Evolutionary conservation across 2,888 invertebrate genomes (phyloP).

Genomic region (Troides helena): DNA sequence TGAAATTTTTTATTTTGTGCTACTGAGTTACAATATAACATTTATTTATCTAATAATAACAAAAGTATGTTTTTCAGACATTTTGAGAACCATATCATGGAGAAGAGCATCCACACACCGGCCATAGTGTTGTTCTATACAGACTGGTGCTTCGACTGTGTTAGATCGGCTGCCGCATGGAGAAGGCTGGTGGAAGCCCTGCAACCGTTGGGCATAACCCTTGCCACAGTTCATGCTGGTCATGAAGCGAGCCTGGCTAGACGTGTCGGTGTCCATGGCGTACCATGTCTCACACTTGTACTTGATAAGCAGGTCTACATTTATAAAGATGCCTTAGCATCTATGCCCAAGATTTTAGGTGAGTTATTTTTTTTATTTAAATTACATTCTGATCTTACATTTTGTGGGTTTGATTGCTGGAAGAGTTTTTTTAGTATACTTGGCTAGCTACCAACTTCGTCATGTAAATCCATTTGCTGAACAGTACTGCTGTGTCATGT

Average conservation of each 20-base stretch:
- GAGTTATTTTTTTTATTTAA: slow-evolving; percentile 39
- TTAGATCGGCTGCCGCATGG: slow-evolving; percentile 92
- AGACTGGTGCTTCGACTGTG: slow-evolving; percentile 96
- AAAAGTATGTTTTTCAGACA: slow-evolving; percentile 76
- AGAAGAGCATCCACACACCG: slow-evolving; percentile 90
- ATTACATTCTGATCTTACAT: too few species aligned
- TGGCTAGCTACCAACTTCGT: too few species aligned
- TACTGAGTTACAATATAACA: too few species aligned
- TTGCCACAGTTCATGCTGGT: slow-evolving; percentile 90
- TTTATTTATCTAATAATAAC: too few species aligned
- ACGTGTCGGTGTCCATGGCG: slow-evolving; percentile 88
- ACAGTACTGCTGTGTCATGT: too few species aligned
- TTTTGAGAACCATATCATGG: slow-evolving; percentile 91
- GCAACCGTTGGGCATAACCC: slow-evolving; percentile 89
- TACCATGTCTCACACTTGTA: slow-evolving; percentile 90
- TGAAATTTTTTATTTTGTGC: too few species aligned
- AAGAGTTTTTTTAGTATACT: too few species aligned
- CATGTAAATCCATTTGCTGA: too few species aligned
- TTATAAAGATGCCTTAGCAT: slow-evolving; percentile 90
- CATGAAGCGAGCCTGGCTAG: slow-evolving; percentile 89
- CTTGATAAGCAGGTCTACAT: slow-evolving; percentile 91
- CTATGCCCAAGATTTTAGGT: slow-evolving; percentile 90
- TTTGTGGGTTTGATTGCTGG: too few species aligned
- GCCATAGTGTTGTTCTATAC: slow-evolving; percentile 94
- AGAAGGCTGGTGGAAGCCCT: slow-evolving; percentile 91